Percentiles rank a stretch among this genome's conserved stretches.
Conservation (phyloP, 2,797 vertebrate genomes). For the Platyrinchus mystaceus region DNA sequence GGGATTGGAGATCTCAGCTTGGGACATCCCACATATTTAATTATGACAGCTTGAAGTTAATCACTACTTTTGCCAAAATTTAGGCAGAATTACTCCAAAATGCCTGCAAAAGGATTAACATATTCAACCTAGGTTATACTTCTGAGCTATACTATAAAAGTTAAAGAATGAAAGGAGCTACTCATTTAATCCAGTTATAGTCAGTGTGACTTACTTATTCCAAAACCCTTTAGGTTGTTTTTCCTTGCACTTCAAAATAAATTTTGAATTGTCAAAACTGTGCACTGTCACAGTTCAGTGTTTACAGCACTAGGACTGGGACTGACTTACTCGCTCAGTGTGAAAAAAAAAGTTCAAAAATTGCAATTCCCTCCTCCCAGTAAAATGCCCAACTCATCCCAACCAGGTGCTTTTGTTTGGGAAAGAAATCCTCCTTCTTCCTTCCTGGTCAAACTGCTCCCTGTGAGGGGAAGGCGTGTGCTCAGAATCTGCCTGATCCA, state of each 20-base stretch:
- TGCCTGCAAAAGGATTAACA: background rate
- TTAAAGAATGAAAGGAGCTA: background rate
- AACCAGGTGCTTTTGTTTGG: background rate
- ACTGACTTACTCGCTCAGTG: background rate
- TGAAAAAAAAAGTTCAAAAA: background rate
- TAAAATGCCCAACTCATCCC: background rate
- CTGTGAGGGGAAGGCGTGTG: background rate
- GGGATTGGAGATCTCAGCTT: background rate
- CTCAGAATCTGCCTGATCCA: background rate
- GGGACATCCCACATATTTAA: background rate
- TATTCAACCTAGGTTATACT: background rate
- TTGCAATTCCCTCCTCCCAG: background rate
- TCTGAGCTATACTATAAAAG: background rate
- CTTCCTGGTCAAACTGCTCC: background rate
- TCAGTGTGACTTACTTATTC: background rate
- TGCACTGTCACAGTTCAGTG: background rate
- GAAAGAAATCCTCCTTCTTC: background rate
- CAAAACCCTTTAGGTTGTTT: background rate
- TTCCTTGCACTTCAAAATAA: background rate
- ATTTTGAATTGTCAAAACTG: background rate
- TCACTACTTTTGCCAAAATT: background rate
- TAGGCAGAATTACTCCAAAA: background rate
- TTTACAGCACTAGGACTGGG: background rate
- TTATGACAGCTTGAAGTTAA: background rate
- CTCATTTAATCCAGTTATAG: background rate